A percentile compares a stretch with the other conserved stretches of the same genome.
Conservation (phyloP, 2,888 invertebrate species). For the Cosmia trapezina region DNA sequence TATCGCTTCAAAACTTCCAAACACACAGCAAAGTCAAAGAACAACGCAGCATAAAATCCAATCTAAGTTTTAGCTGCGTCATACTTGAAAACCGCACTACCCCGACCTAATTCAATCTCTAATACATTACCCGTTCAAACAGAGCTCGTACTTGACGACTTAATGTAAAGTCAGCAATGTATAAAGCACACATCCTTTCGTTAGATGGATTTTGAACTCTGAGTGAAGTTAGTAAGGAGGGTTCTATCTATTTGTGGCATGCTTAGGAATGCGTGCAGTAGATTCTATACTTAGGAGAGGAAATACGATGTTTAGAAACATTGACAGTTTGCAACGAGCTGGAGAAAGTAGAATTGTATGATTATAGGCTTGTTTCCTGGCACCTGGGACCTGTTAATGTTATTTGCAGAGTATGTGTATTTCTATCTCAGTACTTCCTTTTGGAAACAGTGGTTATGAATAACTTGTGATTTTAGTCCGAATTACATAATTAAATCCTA, state of each 20-base stretch:
- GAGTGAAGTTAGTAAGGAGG: constrained; percentile 7
- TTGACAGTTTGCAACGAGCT: constrained; percentile 53
- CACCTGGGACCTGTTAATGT: constrained; percentile 46
- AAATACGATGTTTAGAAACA: constrained; percentile 59
- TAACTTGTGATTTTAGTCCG: not conserved
- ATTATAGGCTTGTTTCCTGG: constrained; percentile 53
- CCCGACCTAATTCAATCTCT: constrained; percentile 30
- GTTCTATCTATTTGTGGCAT: constrained; percentile 55
- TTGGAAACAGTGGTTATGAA: not conserved
- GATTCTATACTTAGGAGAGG: constrained; percentile 55
- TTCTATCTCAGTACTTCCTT: constrained; percentile 4
- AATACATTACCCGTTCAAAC: constrained; percentile 53
- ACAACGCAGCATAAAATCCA: constrained; percentile 32
- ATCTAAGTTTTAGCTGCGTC: constrained; percentile 45
- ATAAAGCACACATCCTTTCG: constrained; percentile 26
- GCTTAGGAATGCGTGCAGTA: constrained; percentile 53
- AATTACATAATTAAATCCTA: not conserved
- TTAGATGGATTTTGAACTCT: not conserved
- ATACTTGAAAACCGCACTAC: constrained; percentile 34
- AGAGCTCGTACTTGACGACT: constrained; percentile 16
- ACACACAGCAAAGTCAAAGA: constrained; percentile 17
- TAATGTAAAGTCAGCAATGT: constrained; percentile 48
- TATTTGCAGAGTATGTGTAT: constrained; percentile 32
- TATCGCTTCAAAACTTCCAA: constrained; percentile 4
- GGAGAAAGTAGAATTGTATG: constrained; percentile 44